Percentiles rank a stretch among this genome's conserved stretches.
These are phyloP conservation scores for Pseudocheirus occidentalis DNA, from an alignment of 2,797 vertebrate genomes.

Conservation along the genomic window DNA sequence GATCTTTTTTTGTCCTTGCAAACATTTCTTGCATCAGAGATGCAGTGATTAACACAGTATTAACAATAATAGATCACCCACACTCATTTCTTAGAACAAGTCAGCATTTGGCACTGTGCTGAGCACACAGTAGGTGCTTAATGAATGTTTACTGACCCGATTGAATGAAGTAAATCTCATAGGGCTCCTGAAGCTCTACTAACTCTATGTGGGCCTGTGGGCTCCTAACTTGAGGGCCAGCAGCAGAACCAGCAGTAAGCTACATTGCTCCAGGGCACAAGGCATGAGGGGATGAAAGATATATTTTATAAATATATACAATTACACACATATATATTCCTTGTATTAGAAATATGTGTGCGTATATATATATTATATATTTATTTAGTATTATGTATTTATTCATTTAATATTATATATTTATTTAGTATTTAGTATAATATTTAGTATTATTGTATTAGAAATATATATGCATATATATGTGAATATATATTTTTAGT, in stretches of 20 bases:
- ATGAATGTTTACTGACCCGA: not conserved
- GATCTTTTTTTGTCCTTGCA: not conserved
- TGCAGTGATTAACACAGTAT: no score
- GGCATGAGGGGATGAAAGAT: no score
- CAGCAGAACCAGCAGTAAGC: no score
- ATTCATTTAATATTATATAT: no score
- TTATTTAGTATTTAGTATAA: no score
- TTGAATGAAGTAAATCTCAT: not conserved
- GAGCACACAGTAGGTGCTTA: not conserved
- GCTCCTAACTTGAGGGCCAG: no score
- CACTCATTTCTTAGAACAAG: not conserved
- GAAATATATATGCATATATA: not conserved
- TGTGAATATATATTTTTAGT: not conserved
- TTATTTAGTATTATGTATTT: no score
- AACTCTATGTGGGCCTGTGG: no score
- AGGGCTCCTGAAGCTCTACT: not conserved
- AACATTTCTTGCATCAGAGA: not conserved
- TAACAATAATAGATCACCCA: not conserved
- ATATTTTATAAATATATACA: not conserved
- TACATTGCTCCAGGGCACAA: not conserved
- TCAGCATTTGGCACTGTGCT: not conserved
- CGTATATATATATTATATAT: no score
- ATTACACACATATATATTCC: not conserved
- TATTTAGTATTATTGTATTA: not conserved
- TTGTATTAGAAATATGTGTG: not conserved